A percentile compares a stretch with the other conserved stretches of the same genome.
Conservation (phyloP, 2,888 invertebrate genomes). For the Drosophila anomelani region DNA sequence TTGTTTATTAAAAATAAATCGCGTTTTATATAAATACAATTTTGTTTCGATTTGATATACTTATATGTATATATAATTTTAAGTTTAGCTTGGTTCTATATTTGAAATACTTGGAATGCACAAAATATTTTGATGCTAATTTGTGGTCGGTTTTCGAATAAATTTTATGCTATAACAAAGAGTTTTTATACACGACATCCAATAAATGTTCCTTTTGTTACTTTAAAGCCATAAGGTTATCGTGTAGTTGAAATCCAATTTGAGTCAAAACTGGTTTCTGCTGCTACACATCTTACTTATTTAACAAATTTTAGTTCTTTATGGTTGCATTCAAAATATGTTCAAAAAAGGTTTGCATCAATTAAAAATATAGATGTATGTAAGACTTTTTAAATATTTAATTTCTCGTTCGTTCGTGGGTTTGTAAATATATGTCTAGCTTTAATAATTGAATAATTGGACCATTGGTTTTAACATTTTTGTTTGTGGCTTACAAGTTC, state of each 20-base stretch:
- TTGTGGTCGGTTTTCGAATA: conserved; percentile 50
- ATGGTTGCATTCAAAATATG: conserved; percentile 59
- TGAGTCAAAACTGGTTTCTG: conserved; percentile 73
- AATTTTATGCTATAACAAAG: conserved; percentile 58
- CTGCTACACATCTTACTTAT: conserved; percentile 43
- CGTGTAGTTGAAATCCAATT: conserved; percentile 67
- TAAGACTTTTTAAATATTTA: conserved; percentile 35
- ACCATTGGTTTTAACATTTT: conserved; percentile 74
- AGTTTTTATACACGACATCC: conserved; percentile 35
- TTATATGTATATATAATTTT: conserved; percentile 14
- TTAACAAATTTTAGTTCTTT: conserved; percentile 24
- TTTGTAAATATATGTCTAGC: conserved; percentile 46
- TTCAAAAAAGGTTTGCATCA: conserved; percentile 54
- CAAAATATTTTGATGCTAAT: conserved; percentile 59
- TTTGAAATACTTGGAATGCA: conserved; percentile 78
- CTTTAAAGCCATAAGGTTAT: conserved; percentile 76
- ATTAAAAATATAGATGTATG: conserved; percentile 66
- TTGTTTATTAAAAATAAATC: conserved; percentile 45
- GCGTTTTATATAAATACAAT: conserved; percentile 31
- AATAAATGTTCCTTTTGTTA: conserved; percentile 35
- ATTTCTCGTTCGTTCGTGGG: conserved; percentile 44
- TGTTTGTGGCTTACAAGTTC: conserved; percentile 66
- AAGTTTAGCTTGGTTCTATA: conserved; percentile 38
- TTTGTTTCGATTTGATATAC: conserved; percentile 24
- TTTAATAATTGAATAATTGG: conserved; percentile 77